These are phyloP conservation scores for Temnopleurus reevesii DNA, from an alignment of 53 echinoderm and acorn worm genomes.

Conservation along the genomic window DNA sequence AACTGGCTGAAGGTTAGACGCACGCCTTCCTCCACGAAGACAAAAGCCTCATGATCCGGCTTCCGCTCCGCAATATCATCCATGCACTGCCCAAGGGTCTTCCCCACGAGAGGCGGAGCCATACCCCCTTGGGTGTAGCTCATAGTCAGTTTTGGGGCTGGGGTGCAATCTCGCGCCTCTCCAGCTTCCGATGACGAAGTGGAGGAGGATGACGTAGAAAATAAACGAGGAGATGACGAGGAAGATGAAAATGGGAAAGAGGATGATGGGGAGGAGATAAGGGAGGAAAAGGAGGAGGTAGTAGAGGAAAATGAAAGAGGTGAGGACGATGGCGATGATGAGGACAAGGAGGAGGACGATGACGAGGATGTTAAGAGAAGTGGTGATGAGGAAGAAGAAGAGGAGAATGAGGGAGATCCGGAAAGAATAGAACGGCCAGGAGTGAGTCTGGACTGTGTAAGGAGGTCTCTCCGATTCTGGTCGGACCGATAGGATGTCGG, in stretches of 20 bases:
- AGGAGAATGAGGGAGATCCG: background rate
- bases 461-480: background rate
- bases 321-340: no score
- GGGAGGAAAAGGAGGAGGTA: background rate
- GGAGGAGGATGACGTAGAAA: slow-evolving; percentile 24
- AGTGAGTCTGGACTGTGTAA: background rate
- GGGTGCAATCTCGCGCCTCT: slow-evolving; percentile 15
- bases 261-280: background rate
- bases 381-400: background rate
- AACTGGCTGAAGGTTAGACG: slow-evolving; percentile 59
- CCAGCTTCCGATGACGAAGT: slow-evolving; percentile 39
- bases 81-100: slow-evolving; percentile 64
- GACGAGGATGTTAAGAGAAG: background rate
- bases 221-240: background rate
- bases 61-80: slow-evolving; percentile 50
- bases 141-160: slow-evolving; percentile 38
- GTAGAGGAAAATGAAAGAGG: background rate
- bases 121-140: slow-evolving; percentile 54
- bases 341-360: slow-evolving; percentile 8
- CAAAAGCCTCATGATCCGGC: slow-evolving; percentile 59
- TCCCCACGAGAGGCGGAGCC: slow-evolving; percentile 42
- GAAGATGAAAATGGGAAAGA: background rate
- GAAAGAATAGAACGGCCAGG: background rate
- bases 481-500: background rate
- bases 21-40: slow-evolving; percentile 58